Evolutionary conservation across 1,140 invertebrate genomes (phyloP).

Genomic region (Drosophila rhopaloa): DNA sequence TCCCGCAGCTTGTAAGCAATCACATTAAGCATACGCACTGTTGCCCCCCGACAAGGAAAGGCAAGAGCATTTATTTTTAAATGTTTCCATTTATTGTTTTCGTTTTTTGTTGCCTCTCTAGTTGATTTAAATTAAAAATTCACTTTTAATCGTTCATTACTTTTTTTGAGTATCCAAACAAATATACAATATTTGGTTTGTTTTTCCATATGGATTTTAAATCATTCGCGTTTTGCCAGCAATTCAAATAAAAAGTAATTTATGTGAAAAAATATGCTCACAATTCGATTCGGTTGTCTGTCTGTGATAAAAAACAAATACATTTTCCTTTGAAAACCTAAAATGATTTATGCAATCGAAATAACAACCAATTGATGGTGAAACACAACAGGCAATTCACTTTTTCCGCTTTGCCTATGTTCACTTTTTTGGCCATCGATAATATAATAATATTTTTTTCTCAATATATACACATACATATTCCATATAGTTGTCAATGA

Average conservation of each 20-base stretch:
- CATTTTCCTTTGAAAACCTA: conserved; percentile 12
- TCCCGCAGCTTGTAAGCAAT: conserved; percentile 31
- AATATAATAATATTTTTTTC: conserved; percentile 47
- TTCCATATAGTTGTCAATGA: conserved; percentile 40
- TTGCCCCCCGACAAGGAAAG: conserved; percentile 1
- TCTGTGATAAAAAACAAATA: conserved; percentile 27
- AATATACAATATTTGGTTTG: conserved; percentile 70
- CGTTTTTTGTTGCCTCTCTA: conserved; percentile 58
- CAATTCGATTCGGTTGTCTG: conserved; percentile 43
- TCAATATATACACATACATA: conserved; percentile 75
- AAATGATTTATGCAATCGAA: conserved; percentile 50
- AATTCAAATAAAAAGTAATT: conserved; percentile 21
- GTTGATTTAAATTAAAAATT: conserved; percentile 66
- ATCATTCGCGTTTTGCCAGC: conserved; percentile 43
- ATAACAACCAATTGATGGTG: conserved; percentile 20
- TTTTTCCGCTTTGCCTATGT: conserved; percentile 22
- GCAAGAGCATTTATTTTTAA: conserved; percentile 3
- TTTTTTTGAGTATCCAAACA: conserved; percentile 49
- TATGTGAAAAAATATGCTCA: conserved; percentile 6
- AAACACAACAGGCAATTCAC: conserved; percentile 23
- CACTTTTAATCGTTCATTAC: conserved; percentile 62
- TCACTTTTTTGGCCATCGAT: conserved; percentile 14
- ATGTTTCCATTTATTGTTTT: conserved; percentile 35
- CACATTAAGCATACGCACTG: conserved; percentile 67
- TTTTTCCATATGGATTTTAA: conserved; percentile 24